Evolutionary conservation across 2,113 vertebrate species (phyloP).

Genomic region (Charadrius vociferus): DNA sequence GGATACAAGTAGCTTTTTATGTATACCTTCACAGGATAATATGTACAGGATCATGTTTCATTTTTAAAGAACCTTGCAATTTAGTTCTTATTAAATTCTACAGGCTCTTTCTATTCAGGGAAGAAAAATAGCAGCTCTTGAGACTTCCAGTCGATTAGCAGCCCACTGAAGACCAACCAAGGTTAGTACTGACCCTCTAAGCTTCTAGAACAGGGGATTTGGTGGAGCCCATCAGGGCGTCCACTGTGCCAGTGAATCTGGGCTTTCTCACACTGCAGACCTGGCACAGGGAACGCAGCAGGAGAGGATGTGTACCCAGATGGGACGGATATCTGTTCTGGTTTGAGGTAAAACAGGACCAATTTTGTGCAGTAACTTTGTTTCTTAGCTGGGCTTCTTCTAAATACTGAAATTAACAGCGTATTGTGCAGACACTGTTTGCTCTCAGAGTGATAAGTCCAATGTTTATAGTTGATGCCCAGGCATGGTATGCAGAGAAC

Average conservation of each 20-base stretch:
- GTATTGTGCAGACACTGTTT: too few species aligned
- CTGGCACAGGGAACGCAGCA: rapidly evolving
- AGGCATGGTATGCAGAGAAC: too few species aligned
- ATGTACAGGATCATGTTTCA: background rate
- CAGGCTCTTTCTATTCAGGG: background rate
- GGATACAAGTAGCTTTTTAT: background rate
- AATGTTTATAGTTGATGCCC: too few species aligned
- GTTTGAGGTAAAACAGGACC: too few species aligned
- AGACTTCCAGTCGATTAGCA: background rate
- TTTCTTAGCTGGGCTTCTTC: too few species aligned
- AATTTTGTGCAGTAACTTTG: too few species aligned
- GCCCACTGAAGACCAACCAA: background rate
- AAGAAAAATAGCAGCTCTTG: background rate
- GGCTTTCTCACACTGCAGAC: background rate
- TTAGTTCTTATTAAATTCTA: background rate
- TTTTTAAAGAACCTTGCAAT: background rate
- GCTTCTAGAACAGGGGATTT: background rate
- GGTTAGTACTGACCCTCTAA: background rate
- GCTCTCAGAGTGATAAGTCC: too few species aligned
- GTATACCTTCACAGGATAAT: background rate
- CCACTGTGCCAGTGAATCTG: background rate
- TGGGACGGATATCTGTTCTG: too few species aligned
- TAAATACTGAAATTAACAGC: too few species aligned
- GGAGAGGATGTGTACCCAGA: background rate
- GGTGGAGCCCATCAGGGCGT: background rate